Conservation (phyloP, 2,888 invertebrate genomes). For the Xanthorhoe spadicearia region DNA sequence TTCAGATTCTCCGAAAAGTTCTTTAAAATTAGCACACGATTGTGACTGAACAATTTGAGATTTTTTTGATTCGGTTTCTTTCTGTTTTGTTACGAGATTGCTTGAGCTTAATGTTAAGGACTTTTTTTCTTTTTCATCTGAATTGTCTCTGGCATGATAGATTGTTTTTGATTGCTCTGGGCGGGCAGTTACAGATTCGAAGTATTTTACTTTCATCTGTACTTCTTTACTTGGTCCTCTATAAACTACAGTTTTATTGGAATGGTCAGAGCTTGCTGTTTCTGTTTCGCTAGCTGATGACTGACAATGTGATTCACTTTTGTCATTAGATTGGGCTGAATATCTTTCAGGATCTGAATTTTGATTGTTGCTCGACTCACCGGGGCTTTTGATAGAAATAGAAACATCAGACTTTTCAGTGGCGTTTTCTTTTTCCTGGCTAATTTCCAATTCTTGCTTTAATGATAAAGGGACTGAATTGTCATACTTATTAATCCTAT, state of each 20-base stretch:
- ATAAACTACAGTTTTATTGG: slow-evolving; percentile 88
- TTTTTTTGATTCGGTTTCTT: slow-evolving; percentile 55
- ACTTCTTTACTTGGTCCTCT: slow-evolving; percentile 86
- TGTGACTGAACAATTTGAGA: slow-evolving; percentile 84
- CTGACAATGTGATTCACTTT: slow-evolving; percentile 63
- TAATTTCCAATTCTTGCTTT: slow-evolving; percentile 86
- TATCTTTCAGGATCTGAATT: slow-evolving; percentile 50
- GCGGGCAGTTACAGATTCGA: slow-evolving; percentile 87
- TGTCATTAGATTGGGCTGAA: slow-evolving; percentile 56
- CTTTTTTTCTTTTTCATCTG: slow-evolving; percentile 75
- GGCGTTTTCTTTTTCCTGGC: slow-evolving; percentile 64
- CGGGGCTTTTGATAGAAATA: slow-evolving; percentile 30
- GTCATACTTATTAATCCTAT: slow-evolving; percentile 84
- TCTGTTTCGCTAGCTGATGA: slow-evolving; percentile 88
- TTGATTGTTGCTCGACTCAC: slow-evolving; percentile 53
- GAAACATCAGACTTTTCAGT: slow-evolving; percentile 24
- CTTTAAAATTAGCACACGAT: slow-evolving; percentile 90
- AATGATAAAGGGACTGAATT: slow-evolving; percentile 52
- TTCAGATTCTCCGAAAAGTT: slow-evolving; percentile 91
- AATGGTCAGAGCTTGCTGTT: slow-evolving; percentile 89
- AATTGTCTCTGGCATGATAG: slow-evolving; percentile 83
- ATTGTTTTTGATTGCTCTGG: slow-evolving; percentile 76
- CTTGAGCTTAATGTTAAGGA: slow-evolving; percentile 33
- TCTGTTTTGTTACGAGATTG: slow-evolving; percentile 42
- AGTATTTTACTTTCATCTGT: slow-evolving; percentile 91